phyloP scores from a whole-genome alignment of 2,113 vertebrate species.

The Pycnonotus jocosus region DNA sequence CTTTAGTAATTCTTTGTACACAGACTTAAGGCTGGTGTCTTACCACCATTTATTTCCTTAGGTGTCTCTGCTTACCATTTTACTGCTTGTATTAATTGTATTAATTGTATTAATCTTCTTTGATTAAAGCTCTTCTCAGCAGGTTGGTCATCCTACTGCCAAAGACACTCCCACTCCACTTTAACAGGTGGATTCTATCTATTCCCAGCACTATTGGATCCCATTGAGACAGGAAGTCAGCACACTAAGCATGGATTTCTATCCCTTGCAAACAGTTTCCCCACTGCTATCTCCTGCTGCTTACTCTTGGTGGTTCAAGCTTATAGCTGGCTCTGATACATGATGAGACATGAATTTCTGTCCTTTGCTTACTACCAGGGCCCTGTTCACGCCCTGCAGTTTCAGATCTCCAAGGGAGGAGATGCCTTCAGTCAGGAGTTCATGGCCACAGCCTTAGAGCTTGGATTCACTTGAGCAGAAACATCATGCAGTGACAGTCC shows the following conservation, averaged over 20 bases:
- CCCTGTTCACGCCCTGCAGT: rapidly evolving
- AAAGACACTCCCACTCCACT: background rate
- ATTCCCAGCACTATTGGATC: background rate
- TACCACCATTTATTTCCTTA: background rate
- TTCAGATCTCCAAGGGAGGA: background rate
- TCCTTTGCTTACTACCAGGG: background rate
- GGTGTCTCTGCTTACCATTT: background rate
- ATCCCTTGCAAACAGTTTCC: background rate
- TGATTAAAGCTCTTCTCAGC: background rate
- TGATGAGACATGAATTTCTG: background rate
- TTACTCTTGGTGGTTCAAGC: background rate
- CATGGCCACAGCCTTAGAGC: background rate
- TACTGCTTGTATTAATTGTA: no score
- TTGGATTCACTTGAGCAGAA: background rate
- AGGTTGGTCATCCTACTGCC: background rate
- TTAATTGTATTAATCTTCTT: background rate
- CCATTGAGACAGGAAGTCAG: background rate
- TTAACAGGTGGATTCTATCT: background rate
- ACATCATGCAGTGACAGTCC: rapidly evolving
- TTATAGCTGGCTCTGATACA: rapidly evolving
- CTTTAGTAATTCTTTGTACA: background rate
- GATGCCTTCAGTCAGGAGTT: background rate
- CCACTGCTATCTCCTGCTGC: background rate
- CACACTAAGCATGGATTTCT: background rate
- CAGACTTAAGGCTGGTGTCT: background rate